These are phyloP conservation scores for Orthosia incerta DNA, from an alignment of 2,888 invertebrate species.

Conservation along the genomic window DNA sequence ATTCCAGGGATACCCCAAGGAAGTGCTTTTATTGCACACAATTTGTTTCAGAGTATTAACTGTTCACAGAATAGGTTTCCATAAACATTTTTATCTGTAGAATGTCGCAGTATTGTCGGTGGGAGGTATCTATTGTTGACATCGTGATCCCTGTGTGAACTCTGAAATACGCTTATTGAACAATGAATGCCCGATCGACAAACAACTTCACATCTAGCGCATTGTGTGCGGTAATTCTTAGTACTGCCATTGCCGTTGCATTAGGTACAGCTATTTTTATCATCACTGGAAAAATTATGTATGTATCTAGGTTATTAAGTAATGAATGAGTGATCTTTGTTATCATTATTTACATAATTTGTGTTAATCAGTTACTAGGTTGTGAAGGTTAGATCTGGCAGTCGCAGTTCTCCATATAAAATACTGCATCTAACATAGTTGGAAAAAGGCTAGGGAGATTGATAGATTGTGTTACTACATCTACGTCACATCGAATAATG, in stretches of 20 bases:
- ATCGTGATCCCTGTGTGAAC: slow-evolving; percentile 51
- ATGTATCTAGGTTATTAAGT: not conserved
- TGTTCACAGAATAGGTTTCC: slow-evolving; percentile 21
- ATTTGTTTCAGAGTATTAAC: slow-evolving; percentile 9
- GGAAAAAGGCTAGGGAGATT: no score
- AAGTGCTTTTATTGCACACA: slow-evolving; percentile 29
- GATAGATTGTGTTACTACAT: no score
- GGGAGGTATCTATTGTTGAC: slow-evolving; percentile 47
- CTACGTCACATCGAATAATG: slow-evolving; percentile 1
- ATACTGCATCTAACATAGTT: no score
- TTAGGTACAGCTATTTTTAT: slow-evolving; percentile 14
- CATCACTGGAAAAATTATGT: not conserved
- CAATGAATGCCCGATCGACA: slow-evolving; percentile 41
- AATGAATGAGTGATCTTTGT: slow-evolving; percentile 37
- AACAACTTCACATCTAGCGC: slow-evolving; percentile 42
- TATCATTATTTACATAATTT: slow-evolving; percentile 4
- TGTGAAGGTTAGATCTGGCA: no score
- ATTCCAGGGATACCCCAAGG: slow-evolving; percentile 40
- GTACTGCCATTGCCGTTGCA: slow-evolving; percentile 6
- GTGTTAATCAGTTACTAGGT: not conserved
- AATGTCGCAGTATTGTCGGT: slow-evolving; percentile 26
- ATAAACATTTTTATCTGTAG: slow-evolving; percentile 54
- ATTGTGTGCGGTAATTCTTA: slow-evolving; percentile 40
- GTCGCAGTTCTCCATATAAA: no score
- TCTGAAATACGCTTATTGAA: slow-evolving; percentile 48